Evolutionary conservation across 2,113 vertebrate species (phyloP).

Genomic region (Peromyscus maniculatus): DNA sequence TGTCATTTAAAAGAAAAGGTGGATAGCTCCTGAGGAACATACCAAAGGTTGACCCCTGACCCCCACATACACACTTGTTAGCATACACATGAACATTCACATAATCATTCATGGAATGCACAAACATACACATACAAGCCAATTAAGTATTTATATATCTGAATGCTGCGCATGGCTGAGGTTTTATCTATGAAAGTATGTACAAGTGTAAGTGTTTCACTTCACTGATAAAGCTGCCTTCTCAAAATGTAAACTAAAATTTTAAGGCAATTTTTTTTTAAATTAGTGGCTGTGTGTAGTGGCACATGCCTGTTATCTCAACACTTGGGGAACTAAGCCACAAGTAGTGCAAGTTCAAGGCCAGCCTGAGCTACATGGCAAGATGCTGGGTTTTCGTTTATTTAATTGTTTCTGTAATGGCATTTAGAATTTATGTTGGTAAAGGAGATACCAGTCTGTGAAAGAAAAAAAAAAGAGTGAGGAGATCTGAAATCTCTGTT

Average conservation of each 20-base stretch:
- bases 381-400: background rate
- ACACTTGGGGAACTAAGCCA: background rate
- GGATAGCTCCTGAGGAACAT: background rate
- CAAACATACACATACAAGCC: background rate
- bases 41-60: background rate
- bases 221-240: constrained; percentile 17
- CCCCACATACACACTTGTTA: too few species aligned
- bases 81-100: background rate
- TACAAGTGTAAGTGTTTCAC: background rate
- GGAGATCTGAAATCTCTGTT: background rate
- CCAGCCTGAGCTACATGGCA: background rate
- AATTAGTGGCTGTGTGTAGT: background rate
- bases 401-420: background rate
- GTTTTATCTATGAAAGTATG: background rate
- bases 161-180: background rate
- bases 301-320: background rate
- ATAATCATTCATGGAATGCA: background rate
- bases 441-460: background rate
- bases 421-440: background rate
- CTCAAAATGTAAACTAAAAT: constrained; percentile 37
- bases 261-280: background rate
- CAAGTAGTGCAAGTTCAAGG: background rate
- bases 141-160: background rate
- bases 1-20: background rate
- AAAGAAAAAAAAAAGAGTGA: background rate